These are phyloP conservation scores for Emmelina monodactyla DNA, from an alignment of 2,888 invertebrate genomes.

Conservation along the genomic window DNA sequence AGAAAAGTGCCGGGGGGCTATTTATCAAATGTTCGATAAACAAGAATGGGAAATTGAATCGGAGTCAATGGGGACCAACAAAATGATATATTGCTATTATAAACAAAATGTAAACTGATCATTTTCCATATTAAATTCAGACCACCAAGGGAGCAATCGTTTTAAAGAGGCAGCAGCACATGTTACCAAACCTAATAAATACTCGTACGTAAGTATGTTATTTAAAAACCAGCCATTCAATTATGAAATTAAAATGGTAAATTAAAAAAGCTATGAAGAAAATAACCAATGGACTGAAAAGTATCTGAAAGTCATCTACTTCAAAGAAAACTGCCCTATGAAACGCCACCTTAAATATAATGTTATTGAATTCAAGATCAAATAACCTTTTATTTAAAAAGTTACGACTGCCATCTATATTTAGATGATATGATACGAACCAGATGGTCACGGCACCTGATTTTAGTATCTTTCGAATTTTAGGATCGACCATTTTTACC, in stretches of 20 bases:
- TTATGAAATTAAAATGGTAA: too few species aligned
- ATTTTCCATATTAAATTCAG: constrained; percentile 53
- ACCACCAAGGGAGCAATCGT: constrained; percentile 33
- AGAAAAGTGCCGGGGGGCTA: constrained; percentile 38
- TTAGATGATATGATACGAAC: constrained; percentile 54
- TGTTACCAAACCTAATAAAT: too few species aligned
- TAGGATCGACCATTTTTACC: constrained; percentile 37
- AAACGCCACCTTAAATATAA: too few species aligned
- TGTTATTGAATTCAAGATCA: neutral
- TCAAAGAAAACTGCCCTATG: too few species aligned
- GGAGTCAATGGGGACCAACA: constrained; percentile 49
- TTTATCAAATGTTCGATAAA: constrained; percentile 63
- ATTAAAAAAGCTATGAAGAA: too few species aligned
- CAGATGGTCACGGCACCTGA: constrained; percentile 60
- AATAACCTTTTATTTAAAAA: constrained; percentile 31
- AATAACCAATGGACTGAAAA: too few species aligned
- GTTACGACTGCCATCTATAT: constrained; percentile 47
- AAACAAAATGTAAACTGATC: constrained; percentile 60
- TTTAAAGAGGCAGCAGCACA: too few species aligned
- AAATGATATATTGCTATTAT: constrained; percentile 60
- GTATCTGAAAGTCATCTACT: constrained; percentile 41
- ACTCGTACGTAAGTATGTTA: too few species aligned
- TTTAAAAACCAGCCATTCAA: too few species aligned
- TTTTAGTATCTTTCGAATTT: constrained; percentile 58
- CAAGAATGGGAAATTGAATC: constrained; percentile 61